Evolutionary conservation across 1,140 invertebrate species (phyloP).

Genomic region (Danaus melanippus): DNA sequence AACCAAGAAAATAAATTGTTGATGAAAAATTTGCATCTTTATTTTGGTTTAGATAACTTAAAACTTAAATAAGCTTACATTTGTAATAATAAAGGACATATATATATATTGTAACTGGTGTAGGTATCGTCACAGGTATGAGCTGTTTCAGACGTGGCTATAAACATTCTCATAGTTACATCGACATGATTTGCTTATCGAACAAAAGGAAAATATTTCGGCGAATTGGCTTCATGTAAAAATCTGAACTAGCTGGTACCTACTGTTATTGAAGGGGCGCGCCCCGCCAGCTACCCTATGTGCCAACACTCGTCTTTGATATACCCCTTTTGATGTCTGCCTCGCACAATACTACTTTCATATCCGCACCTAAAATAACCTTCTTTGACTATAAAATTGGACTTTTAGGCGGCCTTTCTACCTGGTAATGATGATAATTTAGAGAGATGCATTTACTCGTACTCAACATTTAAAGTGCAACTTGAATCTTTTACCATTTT

Average conservation of each 20-base stretch:
- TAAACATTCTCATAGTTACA: slow-evolving; percentile 1
- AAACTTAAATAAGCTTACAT: no score
- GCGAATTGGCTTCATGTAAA: slow-evolving; percentile 42
- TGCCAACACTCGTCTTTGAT: slow-evolving; percentile 64
- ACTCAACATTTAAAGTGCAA: no score
- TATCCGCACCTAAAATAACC: slow-evolving; percentile 49
- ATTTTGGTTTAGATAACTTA: no score
- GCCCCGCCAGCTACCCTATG: slow-evolving; percentile 44
- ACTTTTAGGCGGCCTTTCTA: slow-evolving; percentile 34
- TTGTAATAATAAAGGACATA: no score
- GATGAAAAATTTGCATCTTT: no score
- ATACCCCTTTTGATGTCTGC: slow-evolving; percentile 64
- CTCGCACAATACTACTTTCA: slow-evolving; percentile 55
- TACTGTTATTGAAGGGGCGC: slow-evolving; percentile 40
- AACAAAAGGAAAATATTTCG: slow-evolving; percentile 19
- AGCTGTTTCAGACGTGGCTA: no score
- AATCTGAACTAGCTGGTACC: slow-evolving; percentile 48
- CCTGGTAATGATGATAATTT: slow-evolving; percentile 21
- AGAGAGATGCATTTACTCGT: slow-evolving; percentile 9
- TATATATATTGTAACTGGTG: no score
- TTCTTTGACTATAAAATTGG: slow-evolving; percentile 47
- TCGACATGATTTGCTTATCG: neutral
- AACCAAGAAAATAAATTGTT: no score
- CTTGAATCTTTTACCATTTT: slow-evolving; percentile 1
- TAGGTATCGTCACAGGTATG: no score